These are phyloP conservation scores for Enteromius anoplus DNA, from an alignment of 2,797 vertebrate species.

Conservation along the genomic window DNA sequence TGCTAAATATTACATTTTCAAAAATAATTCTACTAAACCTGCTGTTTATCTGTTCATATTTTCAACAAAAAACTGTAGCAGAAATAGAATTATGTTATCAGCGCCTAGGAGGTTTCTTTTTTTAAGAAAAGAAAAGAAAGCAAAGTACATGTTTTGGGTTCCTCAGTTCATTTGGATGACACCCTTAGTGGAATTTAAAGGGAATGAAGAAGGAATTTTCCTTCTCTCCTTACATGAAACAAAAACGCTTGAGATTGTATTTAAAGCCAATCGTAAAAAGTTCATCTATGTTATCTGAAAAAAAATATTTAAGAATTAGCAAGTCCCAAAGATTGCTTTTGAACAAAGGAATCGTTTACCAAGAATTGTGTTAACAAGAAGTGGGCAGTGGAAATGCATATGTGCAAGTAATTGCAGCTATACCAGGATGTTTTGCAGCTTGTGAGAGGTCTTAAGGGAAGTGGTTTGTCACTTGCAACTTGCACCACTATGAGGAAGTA, in stretches of 20 bases:
- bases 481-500: conserved; percentile 20
- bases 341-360: not conserved
- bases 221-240: not conserved
- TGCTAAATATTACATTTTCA: not conserved
- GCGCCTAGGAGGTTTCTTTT: not conserved
- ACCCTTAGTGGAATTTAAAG: not conserved
- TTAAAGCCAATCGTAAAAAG: not conserved
- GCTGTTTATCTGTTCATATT: no score
- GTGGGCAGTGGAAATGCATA: not conserved
- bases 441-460: conserved; percentile 30
- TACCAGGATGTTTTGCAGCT: not conserved
- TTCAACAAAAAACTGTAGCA: not conserved
- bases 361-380: not conserved
- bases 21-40: not conserved
- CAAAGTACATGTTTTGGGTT: not conserved
- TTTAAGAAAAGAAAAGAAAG: not conserved
- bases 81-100: not conserved
- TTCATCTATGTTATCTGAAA: not conserved
- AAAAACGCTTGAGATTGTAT: not conserved
- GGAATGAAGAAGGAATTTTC: not conserved
- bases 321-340: not conserved
- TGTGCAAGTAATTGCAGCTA: not conserved
- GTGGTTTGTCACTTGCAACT: conserved; percentile 20
- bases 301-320: not conserved
- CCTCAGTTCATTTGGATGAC: not conserved